Conservation (phyloP, 2,797 vertebrate genomes). For the Triplophysa bombifrons region DNA sequence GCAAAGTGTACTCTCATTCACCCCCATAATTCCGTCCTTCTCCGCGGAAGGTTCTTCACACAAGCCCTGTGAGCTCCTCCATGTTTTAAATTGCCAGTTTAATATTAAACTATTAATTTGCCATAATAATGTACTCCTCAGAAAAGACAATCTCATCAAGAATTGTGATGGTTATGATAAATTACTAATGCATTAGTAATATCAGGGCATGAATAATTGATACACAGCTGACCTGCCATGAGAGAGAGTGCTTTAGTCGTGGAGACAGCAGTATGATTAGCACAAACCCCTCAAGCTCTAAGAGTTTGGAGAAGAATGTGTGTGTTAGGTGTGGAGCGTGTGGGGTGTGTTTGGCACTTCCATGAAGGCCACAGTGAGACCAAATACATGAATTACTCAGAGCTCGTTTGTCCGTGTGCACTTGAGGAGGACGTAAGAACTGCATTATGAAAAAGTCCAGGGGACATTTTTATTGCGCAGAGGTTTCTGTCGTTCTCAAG, state of each 20-base stretch:
- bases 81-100: conserved; percentile 65
- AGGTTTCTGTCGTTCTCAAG: conserved; percentile 10
- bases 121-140: conserved; percentile 65
- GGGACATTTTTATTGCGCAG: conserved; percentile 13
- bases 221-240: conserved; percentile 60
- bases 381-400: conserved; percentile 50
- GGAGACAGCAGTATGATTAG: conserved; percentile 56
- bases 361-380: conserved; percentile 36
- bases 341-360: conserved; percentile 4
- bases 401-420: conserved; percentile 35
- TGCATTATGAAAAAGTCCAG: conserved; percentile 16
- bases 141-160: conserved; percentile 61
- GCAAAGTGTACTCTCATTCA: conserved; percentile 22
- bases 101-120: conserved; percentile 68
- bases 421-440: conserved; percentile 27
- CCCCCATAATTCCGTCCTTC: conserved; percentile 4
- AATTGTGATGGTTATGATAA: conserved; percentile 61
- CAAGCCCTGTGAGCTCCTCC: conserved; percentile 54
- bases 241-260: conserved; percentile 52
- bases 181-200: conserved; percentile 66
- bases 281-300: conserved; percentile 47
- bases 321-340: background rate
- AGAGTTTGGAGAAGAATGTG: conserved; percentile 25
- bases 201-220: conserved; percentile 64
- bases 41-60: conserved; percentile 31